Evolutionary conservation across 2,797 vertebrate genomes (phyloP), one percentile per base, ranked within the genome.

Genomic region (Scomberomorus guttatus): DNA sequence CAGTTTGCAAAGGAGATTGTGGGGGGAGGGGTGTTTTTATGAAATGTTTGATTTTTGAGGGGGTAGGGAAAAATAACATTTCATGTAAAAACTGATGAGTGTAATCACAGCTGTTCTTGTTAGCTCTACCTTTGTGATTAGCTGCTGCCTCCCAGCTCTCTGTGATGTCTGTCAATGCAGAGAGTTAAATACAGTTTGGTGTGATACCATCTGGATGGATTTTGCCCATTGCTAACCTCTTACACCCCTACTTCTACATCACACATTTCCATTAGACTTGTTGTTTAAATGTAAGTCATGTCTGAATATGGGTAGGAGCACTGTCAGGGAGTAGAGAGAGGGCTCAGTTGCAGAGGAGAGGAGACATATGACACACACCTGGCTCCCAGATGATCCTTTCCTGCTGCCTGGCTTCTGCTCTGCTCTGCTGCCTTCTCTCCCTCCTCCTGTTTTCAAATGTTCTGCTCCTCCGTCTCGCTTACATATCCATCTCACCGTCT

Each of bases 321-420:
- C 14, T 70, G 50, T 78, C 44, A 34, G 52, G 73, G 72, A 73
- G 73, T 68, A 79, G 64, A 87, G 69, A 72, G 79, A 64, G 58
- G 22, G 66, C 61, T 84, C 72, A 32, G 66, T 80, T 80, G 76
- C 74, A 86, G 77, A 81, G 81, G 70, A 82, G 72, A 73, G 55
- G 72, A 86, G 83, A 81, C 74, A 69, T 82, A 80, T 77, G 74
- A 82, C 69, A 77, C 62, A 82, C 84, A 77, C 75, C 74, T 75
- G 79, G 80, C 75, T 87, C 75, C 77, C 75, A 87, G 79, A 87
- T 82, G 83, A 87, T 77, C 78, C 67, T 84, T 79, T 83, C 68
- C 82, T 88, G 81, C 80, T 89, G 63, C 89, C 66, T 89, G 75
- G 86, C 86, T 92, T 90, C 59, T 87, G 82, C 84, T 90, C 59